Evolutionary conservation across 2,113 vertebrate species (phyloP), one percentile per base, ranked within the genome.

Genomic region (Catharus fuscescens): DNA sequence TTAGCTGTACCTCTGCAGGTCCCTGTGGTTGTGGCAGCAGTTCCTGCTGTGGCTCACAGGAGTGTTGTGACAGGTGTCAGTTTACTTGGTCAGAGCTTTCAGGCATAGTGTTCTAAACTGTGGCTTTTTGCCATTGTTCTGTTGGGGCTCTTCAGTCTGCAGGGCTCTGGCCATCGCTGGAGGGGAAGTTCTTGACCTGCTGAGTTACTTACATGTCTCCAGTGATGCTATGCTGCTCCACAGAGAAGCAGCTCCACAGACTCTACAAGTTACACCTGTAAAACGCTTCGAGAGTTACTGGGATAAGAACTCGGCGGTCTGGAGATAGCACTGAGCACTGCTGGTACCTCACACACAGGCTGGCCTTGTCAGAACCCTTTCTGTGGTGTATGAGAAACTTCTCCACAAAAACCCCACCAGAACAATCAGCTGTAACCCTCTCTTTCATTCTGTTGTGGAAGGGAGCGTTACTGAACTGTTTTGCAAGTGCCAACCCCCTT

Each of bases 91-190:
- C 26, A 38, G n/a, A 82, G 66, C 34, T 85, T 92, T 90, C 47
- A 94, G 86, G 83, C 31, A 60, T 88, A 65, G 69, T 85, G 85
- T 91, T 80, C 70, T 92, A 70, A 94, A 79, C 57, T 1, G 0
- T 90, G 90, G 73, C 76, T 94, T 94, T 91, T 72, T 80, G 87
- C 81, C 56, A 16, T 65, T 77, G 80, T 85, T 91, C 57, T 95
- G 25, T 80, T 94, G 93, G 50, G 90, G 66, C 13, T 93, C 44
- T 53, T 91, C 57, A 80, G 78, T 81, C 77, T 92, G n/a, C 73
- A 76, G 87, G 70, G 57, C 74, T 89, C 54, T 70, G 62, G 73
- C 73, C 53, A 44, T 81, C 0, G 1, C 91, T 72, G 62, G n/a
- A 72, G 70, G 48, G 48, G 48, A n/a, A 82, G 45, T 91, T 93